Base-by-base conservation (phyloP, 2,888 invertebrate species). In the Diarsia brunnea region DNA sequence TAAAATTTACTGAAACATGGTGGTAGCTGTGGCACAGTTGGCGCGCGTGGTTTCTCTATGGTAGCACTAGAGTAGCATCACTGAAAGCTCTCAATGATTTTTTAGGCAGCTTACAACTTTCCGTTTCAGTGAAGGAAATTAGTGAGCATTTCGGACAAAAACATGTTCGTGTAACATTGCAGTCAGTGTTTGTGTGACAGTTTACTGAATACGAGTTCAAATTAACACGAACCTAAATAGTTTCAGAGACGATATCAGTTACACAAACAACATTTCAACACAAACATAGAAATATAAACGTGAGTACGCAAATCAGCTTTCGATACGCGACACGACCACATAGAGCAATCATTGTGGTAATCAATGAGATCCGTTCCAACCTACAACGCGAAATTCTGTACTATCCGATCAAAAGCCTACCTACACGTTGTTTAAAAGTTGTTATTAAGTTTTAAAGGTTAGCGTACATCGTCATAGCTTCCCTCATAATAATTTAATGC, bases 401-500 rank as follows among this genome's bases (percentile, higher is more conserved):
- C 8, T 14, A 43, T n/a, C 38, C 43, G 21, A 14, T 45, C 0
- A 38, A 38, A 12, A 24, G 31, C 43, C 45, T 24, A 31, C 8
- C 4, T 19, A n/a, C 4, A 38, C 31, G n/a, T 49, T 19, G 14
- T 60, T 61, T n/a, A 31, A 55, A 61, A 67, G 16, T 55, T 49
- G 43, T 47, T 67, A 72, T 38, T 66, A 74, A 81, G 75, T 78
- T 84, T 73, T 65, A 58, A 69, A 73, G 71, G 71, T 71, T 73
- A 76, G 43, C 55, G 49, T 60, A 63, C 74, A 67, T 19, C 71
- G 65, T 27, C 74, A 76, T 77, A 49, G 77, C 72, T 67, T 60
- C 67, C 27, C 74, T 75, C 72, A 87, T 82, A 85, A 87, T 84
- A 81, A 87, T 87, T 85, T 85, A 85, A 83, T 69, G 75, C 72